Conservation (phyloP, 2,888 invertebrate genomes). For the Hedya salicella region DNA sequence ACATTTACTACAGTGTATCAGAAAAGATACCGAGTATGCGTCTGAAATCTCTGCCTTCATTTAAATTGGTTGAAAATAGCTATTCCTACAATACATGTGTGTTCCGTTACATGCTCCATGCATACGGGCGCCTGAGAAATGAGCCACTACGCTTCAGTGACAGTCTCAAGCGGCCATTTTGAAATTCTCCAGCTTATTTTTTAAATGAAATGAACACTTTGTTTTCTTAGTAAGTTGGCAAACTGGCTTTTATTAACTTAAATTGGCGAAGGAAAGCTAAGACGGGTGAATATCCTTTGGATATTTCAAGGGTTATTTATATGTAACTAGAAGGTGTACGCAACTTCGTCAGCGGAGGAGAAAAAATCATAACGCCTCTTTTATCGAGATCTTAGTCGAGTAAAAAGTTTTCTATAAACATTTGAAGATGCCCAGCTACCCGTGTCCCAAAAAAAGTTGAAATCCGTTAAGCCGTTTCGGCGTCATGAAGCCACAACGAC, state of each 20-base stretch:
- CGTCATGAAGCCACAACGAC: too few relatives aligned
- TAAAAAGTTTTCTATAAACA: too few relatives aligned
- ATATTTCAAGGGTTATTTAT: conserved; percentile 20
- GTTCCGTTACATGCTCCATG: conserved; percentile 10
- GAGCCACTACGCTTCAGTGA: conserved; percentile 30
- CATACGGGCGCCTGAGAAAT: conserved; percentile 24
- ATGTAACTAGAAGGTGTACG: too few relatives aligned
- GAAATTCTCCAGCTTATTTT: conserved; percentile 32
- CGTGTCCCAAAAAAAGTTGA: too few relatives aligned
- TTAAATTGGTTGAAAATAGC: conserved; percentile 1
- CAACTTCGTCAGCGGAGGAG: too few relatives aligned
- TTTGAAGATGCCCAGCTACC: too few relatives aligned
- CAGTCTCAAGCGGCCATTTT: conserved; percentile 28
- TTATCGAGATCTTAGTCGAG: too few relatives aligned
- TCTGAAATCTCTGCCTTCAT: neutral
- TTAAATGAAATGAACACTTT: conserved; percentile 35
- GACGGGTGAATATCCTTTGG: conserved; percentile 6
- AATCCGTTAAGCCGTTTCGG: too few relatives aligned
- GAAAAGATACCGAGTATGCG: too few relatives aligned
- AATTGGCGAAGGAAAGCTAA: conserved; percentile 12
- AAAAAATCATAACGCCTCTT: too few relatives aligned
- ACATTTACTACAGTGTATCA: too few relatives aligned
- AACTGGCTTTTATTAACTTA: conserved; percentile 24
- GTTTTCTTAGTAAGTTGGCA: conserved; percentile 23
- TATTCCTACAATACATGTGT: conserved; percentile 7